Base-by-base conservation (phyloP, 2,888 invertebrate genomes). In the Ophion costatus region DNA sequence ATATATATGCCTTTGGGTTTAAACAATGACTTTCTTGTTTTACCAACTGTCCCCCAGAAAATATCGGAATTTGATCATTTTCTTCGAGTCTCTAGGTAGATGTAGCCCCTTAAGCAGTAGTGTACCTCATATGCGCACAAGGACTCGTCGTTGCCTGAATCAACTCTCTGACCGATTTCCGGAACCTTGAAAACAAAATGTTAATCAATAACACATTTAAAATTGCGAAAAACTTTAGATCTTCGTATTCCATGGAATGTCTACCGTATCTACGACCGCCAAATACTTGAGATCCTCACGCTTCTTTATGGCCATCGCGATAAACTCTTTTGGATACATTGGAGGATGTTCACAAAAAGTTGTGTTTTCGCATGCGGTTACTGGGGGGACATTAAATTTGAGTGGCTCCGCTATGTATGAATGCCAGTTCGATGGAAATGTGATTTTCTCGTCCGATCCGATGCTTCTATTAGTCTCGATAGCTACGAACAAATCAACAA, bases 331-430 rank as follows among this genome's bases (percentile, higher is more conserved):
- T 0, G 92, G 93, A 84, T 92, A 92, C 38, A 85, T 57, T 6
- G 81, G 42, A 5, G 86, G 85, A 5, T 87, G 66, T 76, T 92
- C 92, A 71, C 92, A 92, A 74, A 87, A 92, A 0, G 90, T 91
- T 1, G 84, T 64, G 1, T 87, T 89, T 10, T 84, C 66, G 51
- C 92, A 92, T 14, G 10, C 24, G 1, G 89, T 85, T 17, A 78
- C 85, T 2, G 66, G 24, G n/a, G 33, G 71, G 2, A 77, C 56
- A 11, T 69, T 45, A 22, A 70, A 85, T 20, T 45, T 77, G 0
- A 22, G 14, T 63, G 14, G 64, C 57, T 7, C 14, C 5, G 66
- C 59, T 0, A 11, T 69, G 38, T 24, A 59, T 17, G 61, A 17
- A 38, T 14, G 14, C 9, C 73, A 64, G 17, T 90, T 89, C 4